These are phyloP conservation scores for Neopipo cinnamomea DNA, from an alignment of 2,113 vertebrate species.

Conservation along the genomic window DNA sequence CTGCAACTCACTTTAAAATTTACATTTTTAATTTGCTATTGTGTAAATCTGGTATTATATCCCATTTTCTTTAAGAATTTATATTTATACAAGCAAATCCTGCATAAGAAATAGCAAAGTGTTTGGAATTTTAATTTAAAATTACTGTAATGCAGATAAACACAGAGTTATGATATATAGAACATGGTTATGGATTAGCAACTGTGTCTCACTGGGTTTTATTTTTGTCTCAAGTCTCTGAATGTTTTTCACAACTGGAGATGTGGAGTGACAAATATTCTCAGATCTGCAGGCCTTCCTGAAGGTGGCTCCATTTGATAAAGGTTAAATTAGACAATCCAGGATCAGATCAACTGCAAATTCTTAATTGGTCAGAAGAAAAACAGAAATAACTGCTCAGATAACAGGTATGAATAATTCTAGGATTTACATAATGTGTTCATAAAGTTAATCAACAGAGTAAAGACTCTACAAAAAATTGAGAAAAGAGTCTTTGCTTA, in stretches of 20 bases:
- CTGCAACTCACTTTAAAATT: neutral
- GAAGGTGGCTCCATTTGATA: slow-evolving; percentile 62
- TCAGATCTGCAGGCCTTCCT: slow-evolving; percentile 18
- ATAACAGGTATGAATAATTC: neutral
- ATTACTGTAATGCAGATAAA: neutral
- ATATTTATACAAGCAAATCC: neutral
- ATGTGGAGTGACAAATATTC: neutral
- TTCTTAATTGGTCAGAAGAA: neutral
- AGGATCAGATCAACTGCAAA: neutral
- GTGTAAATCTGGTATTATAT: neutral
- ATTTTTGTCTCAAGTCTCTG: neutral
- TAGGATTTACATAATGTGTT: neutral
- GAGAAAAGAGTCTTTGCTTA: neutral
- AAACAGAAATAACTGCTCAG: neutral
- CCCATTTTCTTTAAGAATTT: neutral
- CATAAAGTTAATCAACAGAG: neutral
- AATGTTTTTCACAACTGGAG: neutral
- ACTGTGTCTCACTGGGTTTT: neutral
- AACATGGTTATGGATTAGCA: neutral
- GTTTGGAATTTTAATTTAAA: neutral
- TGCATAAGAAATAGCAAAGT: neutral
- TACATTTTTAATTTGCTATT: neutral
- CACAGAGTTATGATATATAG: neutral
- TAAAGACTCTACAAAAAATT: neutral
- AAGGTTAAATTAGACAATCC: slow-evolving; percentile 27